Evolutionary conservation across 2,888 invertebrate genomes (phyloP), one percentile per base, ranked within the genome.

Genomic region (Trypoxylon attenuatum): DNA sequence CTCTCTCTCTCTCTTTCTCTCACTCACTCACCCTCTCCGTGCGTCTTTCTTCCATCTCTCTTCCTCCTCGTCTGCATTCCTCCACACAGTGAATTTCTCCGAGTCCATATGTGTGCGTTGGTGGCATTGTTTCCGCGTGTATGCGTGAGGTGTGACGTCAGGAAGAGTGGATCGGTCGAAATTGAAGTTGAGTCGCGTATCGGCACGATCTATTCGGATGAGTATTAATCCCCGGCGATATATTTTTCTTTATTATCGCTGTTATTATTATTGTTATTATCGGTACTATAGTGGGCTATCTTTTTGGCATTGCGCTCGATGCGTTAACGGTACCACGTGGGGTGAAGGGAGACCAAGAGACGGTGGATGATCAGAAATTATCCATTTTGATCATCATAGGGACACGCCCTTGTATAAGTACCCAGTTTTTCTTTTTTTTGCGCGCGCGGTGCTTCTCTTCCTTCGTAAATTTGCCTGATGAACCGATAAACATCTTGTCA

Each of bases 221-320:
- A 57, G 64, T 70, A 75, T 75, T 76, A 75, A 68, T 76, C 70
- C 58, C 56, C 57, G 56, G 33, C 56, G 55, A 60, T 73, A 66
- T 53, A 51, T 51, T 68, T 64, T 56, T 67, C n/a, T n/a, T n/a
- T n/a, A n/a, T n/a, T n/a, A n/a, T n/a, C n/a, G n/a, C n/a, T n/a
- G n/a, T 66, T 72, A 64, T 72, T 65, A 63, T 69, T 72, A 39
- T 54, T 38, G 58, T 73, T 73, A 66, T 55, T 47, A 55, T 38
- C 22, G 27, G 33, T 22, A 43, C 25, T 27, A 19, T 27, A 22
- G 29, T 16, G 13, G 5, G 15, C 39, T 51, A 27, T 46, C 33
- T 25, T 60, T 47, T 49, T 45, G 50, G 38, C 45, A 33, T 52
- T 42, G 45, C 47, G 50, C 50, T 60, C 39, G 39, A 60, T 46